Evolutionary conservation across 23 tunicate species (phyloP).

Genomic region (Clavelina lepadiformis): DNA sequence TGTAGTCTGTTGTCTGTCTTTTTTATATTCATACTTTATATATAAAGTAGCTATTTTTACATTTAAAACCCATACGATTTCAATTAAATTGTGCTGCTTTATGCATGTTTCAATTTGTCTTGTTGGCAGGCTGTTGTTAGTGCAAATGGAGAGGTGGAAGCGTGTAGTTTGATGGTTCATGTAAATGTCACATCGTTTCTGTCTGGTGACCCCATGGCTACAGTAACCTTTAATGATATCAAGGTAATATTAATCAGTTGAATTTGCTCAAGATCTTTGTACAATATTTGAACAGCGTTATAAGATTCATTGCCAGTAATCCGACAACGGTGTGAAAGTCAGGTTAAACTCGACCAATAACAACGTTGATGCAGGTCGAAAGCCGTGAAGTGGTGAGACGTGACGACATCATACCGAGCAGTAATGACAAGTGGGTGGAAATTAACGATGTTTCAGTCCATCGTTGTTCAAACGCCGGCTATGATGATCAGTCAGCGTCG

Average conservation of each 20-base stretch:
- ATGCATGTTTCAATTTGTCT: too few species aligned
- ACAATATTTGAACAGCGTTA: too few species aligned
- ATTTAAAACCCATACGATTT: too few species aligned
- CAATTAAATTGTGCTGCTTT: too few species aligned
- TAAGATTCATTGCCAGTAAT: too few species aligned
- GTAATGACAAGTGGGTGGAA: constrained; percentile 72
- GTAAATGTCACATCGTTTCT: constrained; percentile 74
- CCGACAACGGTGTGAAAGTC: too few species aligned
- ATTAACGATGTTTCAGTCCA: constrained; percentile 53
- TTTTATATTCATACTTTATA: too few species aligned
- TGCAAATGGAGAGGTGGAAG: constrained; percentile 46
- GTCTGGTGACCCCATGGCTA: constrained; percentile 81
- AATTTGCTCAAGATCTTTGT: too few species aligned
- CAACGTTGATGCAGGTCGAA: constrained; percentile 42
- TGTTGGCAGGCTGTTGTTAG: constrained; percentile 58
- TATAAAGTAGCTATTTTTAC: too few species aligned
- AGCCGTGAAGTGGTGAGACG: constrained; percentile 78
- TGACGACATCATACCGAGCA: constrained; percentile 74
- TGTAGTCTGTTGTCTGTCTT: too few species aligned
- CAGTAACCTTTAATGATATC: constrained; percentile 68
- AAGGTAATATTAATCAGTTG: too few species aligned
- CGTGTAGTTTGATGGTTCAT: constrained; percentile 58
- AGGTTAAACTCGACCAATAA: too few species aligned
- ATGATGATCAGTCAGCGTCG: constrained; percentile 42
- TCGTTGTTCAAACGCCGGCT: constrained; percentile 53